Evolutionary conservation across 2,113 vertebrate genomes (phyloP).

Genomic region (Marmota flaviventris): DNA sequence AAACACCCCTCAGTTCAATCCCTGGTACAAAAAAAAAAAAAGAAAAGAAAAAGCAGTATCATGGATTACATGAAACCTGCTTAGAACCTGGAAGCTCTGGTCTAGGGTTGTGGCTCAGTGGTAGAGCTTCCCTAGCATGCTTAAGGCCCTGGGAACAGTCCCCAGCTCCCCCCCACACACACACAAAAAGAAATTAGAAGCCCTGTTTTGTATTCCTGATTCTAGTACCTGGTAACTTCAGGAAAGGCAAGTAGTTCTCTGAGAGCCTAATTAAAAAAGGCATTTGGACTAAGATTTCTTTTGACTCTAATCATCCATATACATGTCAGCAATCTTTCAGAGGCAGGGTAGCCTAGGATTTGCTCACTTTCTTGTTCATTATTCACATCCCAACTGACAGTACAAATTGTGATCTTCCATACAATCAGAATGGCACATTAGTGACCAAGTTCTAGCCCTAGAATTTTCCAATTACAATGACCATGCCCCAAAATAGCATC

Average conservation of each 20-base stretch:
- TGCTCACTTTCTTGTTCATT: not conserved
- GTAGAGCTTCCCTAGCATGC: too few species aligned
- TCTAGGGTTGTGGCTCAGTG: too few species aligned
- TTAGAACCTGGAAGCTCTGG: not conserved
- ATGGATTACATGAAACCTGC: not conserved
- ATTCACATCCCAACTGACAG: not conserved
- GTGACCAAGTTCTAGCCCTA: not conserved
- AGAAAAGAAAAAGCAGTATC: not conserved
- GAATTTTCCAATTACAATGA: constrained; percentile 13
- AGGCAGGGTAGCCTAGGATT: constrained; percentile 13
- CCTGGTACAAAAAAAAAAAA: too few species aligned
- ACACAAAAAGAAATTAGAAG: too few species aligned
- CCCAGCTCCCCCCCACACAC: too few species aligned
- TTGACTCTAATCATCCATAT: not conserved
- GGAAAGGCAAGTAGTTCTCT: constrained; percentile 15
- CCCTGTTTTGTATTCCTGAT: not conserved
- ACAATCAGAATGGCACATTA: not conserved
- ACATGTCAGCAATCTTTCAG: not conserved
- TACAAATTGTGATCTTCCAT: not conserved
- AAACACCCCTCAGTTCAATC: too few species aligned
- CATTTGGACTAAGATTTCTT: constrained; percentile 17
- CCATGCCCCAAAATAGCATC: not conserved
- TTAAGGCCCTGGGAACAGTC: too few species aligned
- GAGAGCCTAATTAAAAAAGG: not conserved
- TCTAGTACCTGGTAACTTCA: not conserved